Evolutionary conservation across 2,888 invertebrate genomes (phyloP), one percentile per base, ranked within the genome.

Genomic region (Eudasyphora cyanicolor): DNA sequence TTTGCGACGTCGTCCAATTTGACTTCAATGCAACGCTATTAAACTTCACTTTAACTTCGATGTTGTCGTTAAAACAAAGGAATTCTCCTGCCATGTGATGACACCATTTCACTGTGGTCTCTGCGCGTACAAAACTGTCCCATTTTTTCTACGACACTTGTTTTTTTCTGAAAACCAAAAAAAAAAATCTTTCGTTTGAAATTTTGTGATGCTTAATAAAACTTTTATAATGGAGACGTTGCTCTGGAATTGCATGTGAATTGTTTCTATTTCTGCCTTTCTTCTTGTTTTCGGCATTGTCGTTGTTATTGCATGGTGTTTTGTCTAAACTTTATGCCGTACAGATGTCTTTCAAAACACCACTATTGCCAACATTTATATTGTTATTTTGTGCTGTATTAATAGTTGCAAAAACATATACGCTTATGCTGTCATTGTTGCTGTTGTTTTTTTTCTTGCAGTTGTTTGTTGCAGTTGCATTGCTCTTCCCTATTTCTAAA

Each of bases 191-290:
- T 67, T 42, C 4, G 42, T 38, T 67, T 38, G 42, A 42, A 42
- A 67, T 67, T 67, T 67, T 21, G 67, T 67, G 67, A 67, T 38
- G 67, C 67, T 67, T 67, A 67, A 67, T 67, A 67, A 67, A 67
- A 67, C 67, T 67, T 67, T 67, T 67, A 67, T 67, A 67, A 67
- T 67, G 24, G 67, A 64, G 17, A 29, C 32, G 32, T 62, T 35
- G 21, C 24, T 45, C 10, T 35, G 10, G 35, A 35, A n/a, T n/a
- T n/a, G 45, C 2, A 45, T 45, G 45, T 3, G n/a, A 3, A 19
- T 51, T 19, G 51, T 19, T 51, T 10, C 8, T 32, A 32, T 45
- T n/a, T 6, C 19, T 5, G n/a, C n/a, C n/a, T n/a, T n/a, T n/a
- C 24, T 12, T 24, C 3, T 49, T 49, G n/a, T 38, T 19, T 19